Base-by-base conservation (phyloP, 2,113 vertebrate species). In the Tragulus kanchil region DNA sequence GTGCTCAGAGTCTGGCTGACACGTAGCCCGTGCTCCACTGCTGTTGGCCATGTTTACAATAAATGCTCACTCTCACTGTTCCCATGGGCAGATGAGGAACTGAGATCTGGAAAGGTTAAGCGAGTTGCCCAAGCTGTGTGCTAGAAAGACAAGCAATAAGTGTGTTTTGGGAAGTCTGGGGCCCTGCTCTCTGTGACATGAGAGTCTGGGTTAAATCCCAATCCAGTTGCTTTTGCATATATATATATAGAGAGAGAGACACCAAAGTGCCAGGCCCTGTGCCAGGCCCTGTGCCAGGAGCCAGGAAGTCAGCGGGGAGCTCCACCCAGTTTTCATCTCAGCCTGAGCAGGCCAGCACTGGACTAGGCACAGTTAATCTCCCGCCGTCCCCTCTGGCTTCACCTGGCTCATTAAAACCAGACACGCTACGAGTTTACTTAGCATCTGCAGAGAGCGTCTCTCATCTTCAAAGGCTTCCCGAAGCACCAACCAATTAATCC, bases 331-430 rank as follows among this genome's bases (percentile, higher is more conserved):
- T 69, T 71, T 19, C 45, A 7, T 83, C 50, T 10, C 6, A 54
- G 89, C 83, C 94, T n/a, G 6, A 21, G 61, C 56, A 50, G 94
- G 93, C 75, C 36, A 85, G 67, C 96, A 75, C 97, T 67, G 92
- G 67, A 65, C 94, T 90, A 52, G 96, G 97, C 95, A 95, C 96
- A 85, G 96, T 87, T 97, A 92, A 98, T 96, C 97, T 96, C 61
- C 94, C 90, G 97, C 94, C 95, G 3, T 81, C 84, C 91, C 73
- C 67, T 71, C 88, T 89, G 94, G 93, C 89, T 97, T 97, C 97
- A 96, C 97, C 98, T 96, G 97, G 93, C 97, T 97, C 96, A 96
- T 98, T 98, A 98, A 97, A 98, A 67, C 94, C 96, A 97, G 97
- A 98, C 97, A 94, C 52, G 1, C 89, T 93, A 71, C 21, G 82